Base-by-base conservation (phyloP, 2,113 vertebrate species). In the Eulacestoma nigropectus region DNA sequence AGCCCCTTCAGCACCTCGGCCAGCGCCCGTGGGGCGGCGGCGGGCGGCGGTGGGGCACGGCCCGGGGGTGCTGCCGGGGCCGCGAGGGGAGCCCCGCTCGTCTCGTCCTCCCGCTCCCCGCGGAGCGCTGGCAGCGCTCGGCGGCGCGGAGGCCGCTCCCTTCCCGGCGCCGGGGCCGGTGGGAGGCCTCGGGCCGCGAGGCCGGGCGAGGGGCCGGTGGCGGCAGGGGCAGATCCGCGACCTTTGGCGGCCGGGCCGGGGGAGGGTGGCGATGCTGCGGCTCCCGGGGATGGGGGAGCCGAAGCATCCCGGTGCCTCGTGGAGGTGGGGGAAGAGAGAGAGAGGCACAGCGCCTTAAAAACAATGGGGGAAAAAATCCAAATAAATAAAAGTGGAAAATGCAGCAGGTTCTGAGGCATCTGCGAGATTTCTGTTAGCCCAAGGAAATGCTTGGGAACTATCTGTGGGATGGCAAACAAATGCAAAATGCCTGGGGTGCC, bases 1-100 rank as follows among this genome's bases (percentile, higher is more conserved):
- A 21, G 27, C 62, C 29, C 56, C 21, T 41, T 92, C 95, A 92
- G 95, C 39, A 89, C 94, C 90, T 62, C 75, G 92, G 94, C 52
- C 92, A 92, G 92, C 93, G 70, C 68, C 44, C 26, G 22, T 33
- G 69, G 69, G 42, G 73, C 18, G 37, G 42, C 11, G 37, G 68
- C 47, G 49, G 67, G n/a, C n/a, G n/a, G 20, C 17, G 41, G 23
- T 32, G 50, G 52, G 41, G 42, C 72, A 4, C 42, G n/a, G 44
- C 56, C 17, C 13, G 29, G 57, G 17, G 17, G 18, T 26, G 46
- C 49, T 22, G 49, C 75, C 25, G 49, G 76, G 42, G 35, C 29
- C 35, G 29, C 47, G 26, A n/a, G 21, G 6, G 56, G 70, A 39
- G 22, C 74, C 77, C 63, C 84, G 63, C 42, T 47, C 27, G 1